A percentile compares a stretch with the other conserved stretches of the same genome.
These are phyloP conservation scores for Onychomys torridus DNA, from an alignment of 2,797 vertebrate species.

Conservation along the genomic window DNA sequence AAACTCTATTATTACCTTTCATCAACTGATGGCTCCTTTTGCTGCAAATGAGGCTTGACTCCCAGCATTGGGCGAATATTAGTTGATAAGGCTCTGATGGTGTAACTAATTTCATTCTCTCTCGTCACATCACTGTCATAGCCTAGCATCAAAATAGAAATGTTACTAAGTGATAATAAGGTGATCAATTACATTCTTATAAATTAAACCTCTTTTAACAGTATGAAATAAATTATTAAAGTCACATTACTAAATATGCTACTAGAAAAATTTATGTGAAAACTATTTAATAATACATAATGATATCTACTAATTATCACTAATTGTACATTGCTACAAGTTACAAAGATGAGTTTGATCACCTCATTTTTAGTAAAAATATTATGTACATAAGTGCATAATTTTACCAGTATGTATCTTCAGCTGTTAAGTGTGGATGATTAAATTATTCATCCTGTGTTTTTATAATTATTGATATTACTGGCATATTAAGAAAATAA, in stretches of 20 bases:
- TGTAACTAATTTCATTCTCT: slow-evolving; percentile 98
- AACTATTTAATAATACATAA: slow-evolving; percentile 49
- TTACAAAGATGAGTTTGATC: slow-evolving; percentile 4
- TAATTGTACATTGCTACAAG: neutral
- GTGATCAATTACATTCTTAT: slow-evolving; percentile 37
- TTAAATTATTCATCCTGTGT: neutral
- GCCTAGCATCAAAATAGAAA: slow-evolving; percentile 88
- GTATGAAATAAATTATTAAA: slow-evolving; percentile 28
- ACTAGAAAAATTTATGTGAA: slow-evolving; percentile 25
- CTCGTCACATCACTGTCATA: slow-evolving; percentile 98
- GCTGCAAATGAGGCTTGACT: slow-evolving; percentile 97
- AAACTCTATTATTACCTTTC: slow-evolving; percentile 93
- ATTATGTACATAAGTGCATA: slow-evolving; percentile 2
- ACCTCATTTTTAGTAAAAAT: slow-evolving; percentile 21
- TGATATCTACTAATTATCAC: slow-evolving; percentile 34
- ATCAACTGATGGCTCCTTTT: slow-evolving; percentile 96
- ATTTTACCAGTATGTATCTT: neutral
- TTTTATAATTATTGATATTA: slow-evolving; percentile 47
- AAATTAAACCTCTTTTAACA: neutral
- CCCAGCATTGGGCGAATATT: slow-evolving; percentile 97
- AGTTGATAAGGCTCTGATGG: slow-evolving; percentile 99
- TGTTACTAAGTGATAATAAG: slow-evolving; percentile 15
- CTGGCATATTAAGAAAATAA: neutral
- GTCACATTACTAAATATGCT: slow-evolving; percentile 48
- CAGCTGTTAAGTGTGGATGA: neutral